Conservation (phyloP, 2,797 vertebrate species). For the Peromyscus aztecus region DNA sequence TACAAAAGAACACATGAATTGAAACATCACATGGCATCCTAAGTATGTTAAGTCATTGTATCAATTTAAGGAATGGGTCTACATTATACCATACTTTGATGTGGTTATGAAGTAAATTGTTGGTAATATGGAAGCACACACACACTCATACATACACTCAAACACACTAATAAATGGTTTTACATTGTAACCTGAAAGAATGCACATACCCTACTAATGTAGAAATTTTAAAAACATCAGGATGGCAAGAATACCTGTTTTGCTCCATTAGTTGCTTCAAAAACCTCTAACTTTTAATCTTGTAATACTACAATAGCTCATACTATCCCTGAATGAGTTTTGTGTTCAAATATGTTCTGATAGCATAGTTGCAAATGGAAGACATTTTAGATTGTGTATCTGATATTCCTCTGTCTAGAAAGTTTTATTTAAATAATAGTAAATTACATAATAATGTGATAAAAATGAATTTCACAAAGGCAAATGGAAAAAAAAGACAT, state of each 20-base stretch:
- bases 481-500: background rate
- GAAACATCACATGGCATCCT: background rate
- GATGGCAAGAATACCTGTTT: too few species aligned
- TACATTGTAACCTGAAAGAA: too few species aligned
- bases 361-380: background rate
- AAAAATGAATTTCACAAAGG: slow-evolving; percentile 10
- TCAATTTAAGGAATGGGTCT: background rate
- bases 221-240: background rate
- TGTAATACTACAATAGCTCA: background rate
- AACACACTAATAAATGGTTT: too few species aligned
- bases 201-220: background rate
- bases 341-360: background rate
- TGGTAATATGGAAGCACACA: background rate
- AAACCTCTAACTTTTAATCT: background rate
- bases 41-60: background rate
- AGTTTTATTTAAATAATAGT: too few species aligned
- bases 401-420: background rate
- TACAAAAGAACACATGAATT: background rate
- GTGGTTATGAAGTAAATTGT: background rate
- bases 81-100: background rate
- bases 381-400: background rate
- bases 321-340: background rate
- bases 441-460: background rate
- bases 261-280: too few species aligned
- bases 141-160: background rate